Evolutionary conservation across 1,140 invertebrate genomes (phyloP).

Genomic region (Plectrocnemia conspersa): DNA sequence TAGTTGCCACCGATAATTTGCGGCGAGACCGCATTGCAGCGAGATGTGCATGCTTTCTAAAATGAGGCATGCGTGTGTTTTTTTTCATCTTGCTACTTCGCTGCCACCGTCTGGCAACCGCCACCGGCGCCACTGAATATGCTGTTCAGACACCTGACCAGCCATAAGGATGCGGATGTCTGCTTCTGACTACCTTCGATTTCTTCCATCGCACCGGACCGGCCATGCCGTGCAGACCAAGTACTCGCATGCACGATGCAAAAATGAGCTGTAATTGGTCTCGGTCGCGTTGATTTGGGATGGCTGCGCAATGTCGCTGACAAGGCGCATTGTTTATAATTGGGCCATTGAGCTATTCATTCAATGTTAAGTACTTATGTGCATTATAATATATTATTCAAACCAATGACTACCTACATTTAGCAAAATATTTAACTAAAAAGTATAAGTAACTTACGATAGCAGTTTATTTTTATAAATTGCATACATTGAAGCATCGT

Average conservation of each 20-base stretch:
- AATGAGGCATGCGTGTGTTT: not conserved
- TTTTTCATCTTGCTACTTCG: not conserved
- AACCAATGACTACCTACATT: no score
- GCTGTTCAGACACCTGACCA: constrained; percentile 8
- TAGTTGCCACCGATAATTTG: constrained; percentile 4
- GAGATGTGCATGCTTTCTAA: constrained; percentile 9
- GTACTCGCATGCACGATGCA: not conserved
- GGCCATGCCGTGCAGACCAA: no score
- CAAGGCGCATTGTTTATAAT: no score
- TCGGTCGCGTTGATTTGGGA: no score
- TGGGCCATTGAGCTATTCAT: no score
- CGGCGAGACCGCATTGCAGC: not conserved
- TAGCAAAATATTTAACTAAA: no score
- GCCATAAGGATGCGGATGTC: constrained; percentile 8
- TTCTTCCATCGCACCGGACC: constrained; percentile 1
- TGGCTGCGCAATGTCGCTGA: no score
- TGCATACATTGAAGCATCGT: no score
- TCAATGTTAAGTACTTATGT: no score
- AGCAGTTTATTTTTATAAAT: no score
- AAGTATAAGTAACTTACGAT: no score
- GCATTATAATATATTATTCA: no score
- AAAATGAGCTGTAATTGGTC: not conserved
- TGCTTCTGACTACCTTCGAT: not conserved
- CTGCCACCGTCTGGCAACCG: not conserved
- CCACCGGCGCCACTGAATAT: constrained; percentile 7